Evolutionary conservation across 1,140 invertebrate genomes (phyloP), one percentile per base, ranked within the genome.

Genomic region (Drosophila lacteicornis): DNA sequence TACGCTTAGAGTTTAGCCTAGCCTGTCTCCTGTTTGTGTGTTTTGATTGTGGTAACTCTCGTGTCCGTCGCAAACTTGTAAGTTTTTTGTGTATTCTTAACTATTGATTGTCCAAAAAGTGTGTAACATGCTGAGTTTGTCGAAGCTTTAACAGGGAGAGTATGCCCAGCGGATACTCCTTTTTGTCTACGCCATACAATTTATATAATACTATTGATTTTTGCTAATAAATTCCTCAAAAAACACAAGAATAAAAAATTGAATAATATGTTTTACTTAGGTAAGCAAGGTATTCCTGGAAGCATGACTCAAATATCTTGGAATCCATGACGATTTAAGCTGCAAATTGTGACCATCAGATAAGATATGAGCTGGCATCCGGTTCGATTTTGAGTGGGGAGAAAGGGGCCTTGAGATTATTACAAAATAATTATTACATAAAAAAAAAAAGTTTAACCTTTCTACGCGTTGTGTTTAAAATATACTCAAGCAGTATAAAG

Each of bases 171-270:
- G 53, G 36, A 40, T 56, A 40, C 53, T 56, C 53, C 19, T 40
- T 25, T 56, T 56, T 56, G 19, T 22, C 19, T 40, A 56, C 8
- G 62, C 38, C 38, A 43, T 59, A 25, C 2, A 49, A 17, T 38
- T 50, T 36, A 46, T n/a, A 56, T 6, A n/a, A 22, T 22, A 42
- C 11, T 8, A 40, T 38, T 11, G 47, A 55, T 53, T 59, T 73
- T 67, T 55, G 71, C 36, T 36, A 74, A 74, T 75, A 75, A 75
- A 75, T 38, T 73, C 27, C 33, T 53, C 0, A 50, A n/a, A 25
- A 43, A 0, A 38, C 22, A 9, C 19, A 36, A 17, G 4, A 51
- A 50, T n/a, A n/a, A 12, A n/a, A 15, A 13, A 55, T 22, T 7
- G 3, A 38, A 38, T 38, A 11, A 36, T 38, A 7, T 12, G 36